Evolutionary conservation across 2,113 vertebrate genomes (phyloP), one percentile per base, ranked within the genome.

Genomic region (Psilopogon haemacephalus): DNA sequence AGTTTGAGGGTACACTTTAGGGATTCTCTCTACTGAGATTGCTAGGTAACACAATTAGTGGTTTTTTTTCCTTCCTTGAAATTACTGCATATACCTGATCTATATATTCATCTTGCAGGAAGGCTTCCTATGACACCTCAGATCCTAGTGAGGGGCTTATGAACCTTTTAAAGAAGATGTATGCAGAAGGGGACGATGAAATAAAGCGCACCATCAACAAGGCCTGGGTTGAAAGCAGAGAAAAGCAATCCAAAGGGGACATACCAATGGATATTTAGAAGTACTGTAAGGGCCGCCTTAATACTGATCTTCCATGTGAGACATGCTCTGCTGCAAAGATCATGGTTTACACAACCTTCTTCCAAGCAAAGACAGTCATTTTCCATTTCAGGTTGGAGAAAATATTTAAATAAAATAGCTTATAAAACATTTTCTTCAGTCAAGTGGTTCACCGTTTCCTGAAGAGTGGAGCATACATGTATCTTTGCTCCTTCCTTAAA

Each of bases 191-290:
- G 58, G 99, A 99, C 21, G 99, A 99, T 38, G 99, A 99, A 42
- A 99, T 99, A 98, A 99, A 99, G 90, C 98, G 99, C 95, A 99
- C 98, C 68, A 99, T 99, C 97, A 99, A 99, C 97, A 99, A 99
- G 97, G 99, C 99, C 59, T 99, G 99, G 99, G 97, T 98, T 21
- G 99, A 99, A 95, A 99, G 98, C 50, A 98, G 99, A 94, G 99
- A 99, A 91, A 99, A 99, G 97, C 99, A 99, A 95, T 94, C 97
- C 58, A 98, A 97, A 97, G 98, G 98, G 65, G 98, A 98, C 55
- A 97, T 98, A 58, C 96, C 97, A 14, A 94, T 97, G 96, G 98
- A 98, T 95, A 96, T 99, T 54, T 99, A 96, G 98, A 91, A 92
- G 78, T 58, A 82, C 75, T 79, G 28, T 40, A 16, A 93, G 81